These are phyloP conservation scores for Idaea straminata DNA, from an alignment of 2,888 invertebrate species.

Conservation along the genomic window DNA sequence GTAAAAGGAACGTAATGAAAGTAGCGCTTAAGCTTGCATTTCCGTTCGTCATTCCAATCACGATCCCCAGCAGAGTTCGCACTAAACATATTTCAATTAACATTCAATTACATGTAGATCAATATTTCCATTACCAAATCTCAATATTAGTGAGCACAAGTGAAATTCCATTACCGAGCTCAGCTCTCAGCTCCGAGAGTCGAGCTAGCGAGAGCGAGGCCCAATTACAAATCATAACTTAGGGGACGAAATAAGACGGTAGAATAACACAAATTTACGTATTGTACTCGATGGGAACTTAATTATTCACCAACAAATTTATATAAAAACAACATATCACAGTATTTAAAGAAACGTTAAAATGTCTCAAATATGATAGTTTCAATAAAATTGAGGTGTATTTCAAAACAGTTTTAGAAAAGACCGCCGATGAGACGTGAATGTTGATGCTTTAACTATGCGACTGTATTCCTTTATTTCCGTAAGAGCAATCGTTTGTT, in stretches of 20 bases:
- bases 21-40: too few relatives aligned
- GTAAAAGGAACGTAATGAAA: too few relatives aligned
- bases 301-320: too few relatives aligned
- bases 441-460: too few relatives aligned
- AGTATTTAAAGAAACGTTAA: too few relatives aligned
- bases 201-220: conserved; percentile 10
- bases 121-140: conserved; percentile 28
- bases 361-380: too few relatives aligned
- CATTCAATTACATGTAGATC: conserved; percentile 28
- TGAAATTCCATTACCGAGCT: conserved; percentile 12
- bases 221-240: conserved; percentile 55
- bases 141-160: conserved; percentile 21
- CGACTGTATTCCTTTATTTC: too few relatives aligned
- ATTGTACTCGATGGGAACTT: not conserved
- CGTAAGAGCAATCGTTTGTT: too few relatives aligned
- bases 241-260: conserved; percentile 14
- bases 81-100: conserved; percentile 31
- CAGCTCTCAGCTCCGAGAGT: not conserved
- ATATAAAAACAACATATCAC: too few relatives aligned
- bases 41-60: not conserved
- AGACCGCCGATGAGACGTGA: too few relatives aligned
- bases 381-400: too few relatives aligned
- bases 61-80: conserved; percentile 6
- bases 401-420: too few relatives aligned
- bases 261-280: conserved; percentile 3